Evolutionary conservation across 2,797 vertebrate species (phyloP).

Genomic region (Tarsius wallacei): DNA sequence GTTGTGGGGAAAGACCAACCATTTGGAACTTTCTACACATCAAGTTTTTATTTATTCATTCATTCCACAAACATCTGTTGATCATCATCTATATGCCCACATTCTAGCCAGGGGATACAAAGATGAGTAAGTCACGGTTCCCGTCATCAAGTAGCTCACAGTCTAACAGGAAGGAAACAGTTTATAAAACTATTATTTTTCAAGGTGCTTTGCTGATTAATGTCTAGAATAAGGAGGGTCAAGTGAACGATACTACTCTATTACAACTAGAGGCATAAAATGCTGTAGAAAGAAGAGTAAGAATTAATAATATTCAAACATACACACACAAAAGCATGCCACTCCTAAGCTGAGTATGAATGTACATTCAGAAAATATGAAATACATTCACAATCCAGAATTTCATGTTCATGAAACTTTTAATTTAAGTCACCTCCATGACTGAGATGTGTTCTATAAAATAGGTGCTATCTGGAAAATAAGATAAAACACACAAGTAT

Average conservation of each 20-base stretch:
- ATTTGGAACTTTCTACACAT: slow-evolving; percentile 42
- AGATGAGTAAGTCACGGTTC: slow-evolving; percentile 40
- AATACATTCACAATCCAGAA: not conserved
- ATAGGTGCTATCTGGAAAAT: not conserved
- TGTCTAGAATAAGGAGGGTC: not conserved
- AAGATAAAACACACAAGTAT: not conserved
- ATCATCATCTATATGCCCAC: slow-evolving; percentile 51
- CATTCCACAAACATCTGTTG: slow-evolving; percentile 69
- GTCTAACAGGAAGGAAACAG: slow-evolving; percentile 1
- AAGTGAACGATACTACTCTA: not conserved
- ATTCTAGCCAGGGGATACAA: slow-evolving; percentile 16
- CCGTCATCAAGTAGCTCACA: slow-evolving; percentile 1
- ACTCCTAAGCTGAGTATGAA: not conserved
- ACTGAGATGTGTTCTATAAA: not conserved
- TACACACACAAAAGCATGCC: not conserved
- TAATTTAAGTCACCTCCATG: not conserved
- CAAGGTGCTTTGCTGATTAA: slow-evolving; percentile 5
- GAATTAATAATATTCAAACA: not conserved
- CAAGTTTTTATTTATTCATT: slow-evolving; percentile 20
- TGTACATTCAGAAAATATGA: not conserved
- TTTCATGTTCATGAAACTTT: not conserved
- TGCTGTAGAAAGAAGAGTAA: not conserved
- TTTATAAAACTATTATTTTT: slow-evolving; percentile 31
- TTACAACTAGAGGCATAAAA: not conserved
- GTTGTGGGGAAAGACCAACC: not conserved